phyloP scores from a whole-genome alignment of 1,140 invertebrate genomes.

The Drosophila asahinai region DNA sequence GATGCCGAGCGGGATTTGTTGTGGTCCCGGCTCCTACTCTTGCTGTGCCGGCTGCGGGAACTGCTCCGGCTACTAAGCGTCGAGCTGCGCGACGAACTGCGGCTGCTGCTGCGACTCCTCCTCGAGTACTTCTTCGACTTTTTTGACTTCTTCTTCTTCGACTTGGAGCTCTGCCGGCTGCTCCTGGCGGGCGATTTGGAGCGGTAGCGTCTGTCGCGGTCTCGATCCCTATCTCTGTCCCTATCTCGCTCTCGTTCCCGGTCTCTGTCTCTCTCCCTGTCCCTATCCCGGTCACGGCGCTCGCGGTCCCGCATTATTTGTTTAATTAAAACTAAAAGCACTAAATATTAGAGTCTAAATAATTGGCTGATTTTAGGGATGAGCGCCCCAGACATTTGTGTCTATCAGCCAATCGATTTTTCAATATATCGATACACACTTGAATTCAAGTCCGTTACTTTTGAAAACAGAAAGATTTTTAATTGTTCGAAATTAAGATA shows the following conservation, averaged over 20 bases:
- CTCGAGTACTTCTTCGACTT: conserved; percentile 77
- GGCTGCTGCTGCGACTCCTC: conserved; percentile 71
- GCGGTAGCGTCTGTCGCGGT: conserved; percentile 61
- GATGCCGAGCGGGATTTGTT: conserved; percentile 65
- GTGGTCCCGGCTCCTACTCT: conserved; percentile 55
- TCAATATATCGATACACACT: neutral
- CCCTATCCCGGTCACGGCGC: conserved; percentile 55
- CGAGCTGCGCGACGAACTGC: conserved; percentile 64
- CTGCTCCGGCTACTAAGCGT: conserved; percentile 63
- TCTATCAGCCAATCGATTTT: neutral
- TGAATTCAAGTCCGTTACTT: neutral
- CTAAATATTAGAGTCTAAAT: neutral
- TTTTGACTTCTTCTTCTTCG: conserved; percentile 77
- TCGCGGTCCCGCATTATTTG: conserved; percentile 55
- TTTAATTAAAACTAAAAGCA: neutral
- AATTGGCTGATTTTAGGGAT: neutral
- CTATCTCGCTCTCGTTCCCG: conserved; percentile 55
- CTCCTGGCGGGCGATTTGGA: conserved; percentile 67
- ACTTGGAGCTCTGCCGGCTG: conserved; percentile 63
- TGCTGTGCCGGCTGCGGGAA: conserved; percentile 69
- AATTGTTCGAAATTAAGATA: no score
- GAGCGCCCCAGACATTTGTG: no score
- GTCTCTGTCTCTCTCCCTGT: conserved; percentile 59
- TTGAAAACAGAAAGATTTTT: neutral
- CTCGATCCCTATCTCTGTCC: conserved; percentile 53